These are phyloP conservation scores for Encarsia formosa DNA, from an alignment of 2,888 invertebrate species.

Conservation along the genomic window DNA sequence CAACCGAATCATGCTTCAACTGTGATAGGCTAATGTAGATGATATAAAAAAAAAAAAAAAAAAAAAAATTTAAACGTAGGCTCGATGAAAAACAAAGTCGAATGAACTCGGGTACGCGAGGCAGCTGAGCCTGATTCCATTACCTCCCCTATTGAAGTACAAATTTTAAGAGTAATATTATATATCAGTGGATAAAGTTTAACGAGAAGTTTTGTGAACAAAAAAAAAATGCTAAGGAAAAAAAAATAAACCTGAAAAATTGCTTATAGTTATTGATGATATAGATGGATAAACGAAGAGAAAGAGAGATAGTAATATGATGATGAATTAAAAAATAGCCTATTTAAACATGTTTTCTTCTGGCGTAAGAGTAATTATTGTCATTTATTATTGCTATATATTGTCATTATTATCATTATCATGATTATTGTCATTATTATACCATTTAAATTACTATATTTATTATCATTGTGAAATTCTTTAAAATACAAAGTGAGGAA, in stretches of 20 bases:
- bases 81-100: too few species aligned
- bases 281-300: neutral
- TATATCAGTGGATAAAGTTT: constrained; percentile 45
- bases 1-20: too few species aligned
- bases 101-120: constrained; percentile 20
- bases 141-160: constrained; percentile 50
- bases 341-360: constrained; percentile 49
- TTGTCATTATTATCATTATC: constrained; percentile 25
- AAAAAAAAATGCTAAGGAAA: constrained; percentile 20
- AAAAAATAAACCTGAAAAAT: constrained; percentile 32
- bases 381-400: constrained; percentile 34
- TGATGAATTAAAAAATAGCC: constrained; percentile 37
- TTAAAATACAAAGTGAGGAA: neutral
- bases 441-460: constrained; percentile 14
- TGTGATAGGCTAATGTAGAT: too few species aligned
- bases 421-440: constrained; percentile 31
- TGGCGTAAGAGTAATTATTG: constrained; percentile 43
- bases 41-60: too few species aligned
- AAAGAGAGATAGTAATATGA: constrained; percentile 24
- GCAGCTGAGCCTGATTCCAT: constrained; percentile 44
- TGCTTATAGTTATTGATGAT: constrained; percentile 39
- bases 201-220: constrained; percentile 31
- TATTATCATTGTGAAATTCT: constrained; percentile 22
- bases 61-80: too few species aligned
- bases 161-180: constrained; percentile 47